A percentile compares a stretch with the other conserved stretches of the same genome.
Evolutionary conservation across 1,140 invertebrate genomes (phyloP).

Genomic region (Hylaeus volcanicus): DNA sequence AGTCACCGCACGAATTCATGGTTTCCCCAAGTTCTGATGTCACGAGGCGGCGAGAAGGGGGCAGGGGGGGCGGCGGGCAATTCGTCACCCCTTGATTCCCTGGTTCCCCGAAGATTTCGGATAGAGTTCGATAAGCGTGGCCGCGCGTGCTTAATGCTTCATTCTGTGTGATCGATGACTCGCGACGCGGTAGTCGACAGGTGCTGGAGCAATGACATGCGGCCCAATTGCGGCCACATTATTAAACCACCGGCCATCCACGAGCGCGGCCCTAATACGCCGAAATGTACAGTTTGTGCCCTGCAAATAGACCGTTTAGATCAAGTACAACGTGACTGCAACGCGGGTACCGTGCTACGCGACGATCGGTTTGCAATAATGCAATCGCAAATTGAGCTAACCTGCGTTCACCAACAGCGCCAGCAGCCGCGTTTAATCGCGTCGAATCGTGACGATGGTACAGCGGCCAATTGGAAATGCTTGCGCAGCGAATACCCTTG

Average conservation of each 20-base stretch:
- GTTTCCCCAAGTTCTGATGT: not conserved
- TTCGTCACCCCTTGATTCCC: not conserved
- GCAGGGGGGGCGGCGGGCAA: too few species aligned
- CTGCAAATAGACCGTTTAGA: constrained; percentile 57
- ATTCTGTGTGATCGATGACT: constrained; percentile 58
- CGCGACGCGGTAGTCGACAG: constrained; percentile 49
- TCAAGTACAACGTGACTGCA: constrained; percentile 34
- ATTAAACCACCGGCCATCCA: constrained; percentile 54
- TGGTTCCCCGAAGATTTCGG: not conserved
- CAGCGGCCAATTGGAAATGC: constrained; percentile 2
- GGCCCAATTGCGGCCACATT: constrained; percentile 56
- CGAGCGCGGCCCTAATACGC: constrained; percentile 47
- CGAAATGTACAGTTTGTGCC: constrained; percentile 55
- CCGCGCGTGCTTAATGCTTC: constrained; percentile 19
- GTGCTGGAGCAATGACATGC: constrained; percentile 45
- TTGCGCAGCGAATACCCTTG: not conserved
- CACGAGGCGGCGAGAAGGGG: too few species aligned
- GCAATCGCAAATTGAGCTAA: constrained; percentile 54
- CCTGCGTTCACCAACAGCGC: not conserved
- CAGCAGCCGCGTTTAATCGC: constrained; percentile 23
- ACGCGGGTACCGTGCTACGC: not conserved
- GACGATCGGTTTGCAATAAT: constrained; percentile 55
- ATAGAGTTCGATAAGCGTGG: not conserved
- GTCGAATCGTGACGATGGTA: not conserved
- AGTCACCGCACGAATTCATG: not conserved